Evolutionary conservation across 2,888 invertebrate species (phyloP).

Genomic region (Plagodis pulveraria): DNA sequence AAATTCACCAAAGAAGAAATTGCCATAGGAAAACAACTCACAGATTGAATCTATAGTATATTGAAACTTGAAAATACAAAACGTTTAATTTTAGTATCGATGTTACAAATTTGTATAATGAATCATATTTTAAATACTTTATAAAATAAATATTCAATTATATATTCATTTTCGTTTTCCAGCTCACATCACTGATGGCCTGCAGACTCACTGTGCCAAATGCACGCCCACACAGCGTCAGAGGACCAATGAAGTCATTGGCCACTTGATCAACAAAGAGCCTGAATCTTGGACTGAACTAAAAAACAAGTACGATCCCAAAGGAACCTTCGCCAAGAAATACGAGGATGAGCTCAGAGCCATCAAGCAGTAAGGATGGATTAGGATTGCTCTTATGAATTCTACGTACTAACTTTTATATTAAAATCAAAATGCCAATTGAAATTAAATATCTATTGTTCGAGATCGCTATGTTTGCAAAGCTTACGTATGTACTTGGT

Average conservation of each 20-base stretch:
- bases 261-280: slow-evolving; percentile 59
- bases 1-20: too few species aligned
- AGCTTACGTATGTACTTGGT: too few species aligned
- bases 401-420: not conserved
- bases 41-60: too few species aligned
- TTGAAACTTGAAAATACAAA: too few species aligned
- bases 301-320: slow-evolving; percentile 62
- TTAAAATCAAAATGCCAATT: too few species aligned
- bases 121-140: too few species aligned
- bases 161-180: slow-evolving; percentile 11
- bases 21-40: too few species aligned
- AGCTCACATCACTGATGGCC: slow-evolving; percentile 58
- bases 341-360: slow-evolving; percentile 51
- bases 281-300: slow-evolving; percentile 54
- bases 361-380: slow-evolving; percentile 3
- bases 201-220: slow-evolving; percentile 50
- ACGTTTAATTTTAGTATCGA: too few species aligned
- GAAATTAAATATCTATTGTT: too few species aligned
- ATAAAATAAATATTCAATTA: too few species aligned
- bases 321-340: slow-evolving; percentile 47
- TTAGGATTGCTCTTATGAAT: not conserved
- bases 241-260: slow-evolving; percentile 53
- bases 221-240: slow-evolving; percentile 44
- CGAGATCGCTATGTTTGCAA: too few species aligned
- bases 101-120: too few species aligned